Conservation (phyloP, 2,888 invertebrate species). For the Drosophila kambysellisi region DNA sequence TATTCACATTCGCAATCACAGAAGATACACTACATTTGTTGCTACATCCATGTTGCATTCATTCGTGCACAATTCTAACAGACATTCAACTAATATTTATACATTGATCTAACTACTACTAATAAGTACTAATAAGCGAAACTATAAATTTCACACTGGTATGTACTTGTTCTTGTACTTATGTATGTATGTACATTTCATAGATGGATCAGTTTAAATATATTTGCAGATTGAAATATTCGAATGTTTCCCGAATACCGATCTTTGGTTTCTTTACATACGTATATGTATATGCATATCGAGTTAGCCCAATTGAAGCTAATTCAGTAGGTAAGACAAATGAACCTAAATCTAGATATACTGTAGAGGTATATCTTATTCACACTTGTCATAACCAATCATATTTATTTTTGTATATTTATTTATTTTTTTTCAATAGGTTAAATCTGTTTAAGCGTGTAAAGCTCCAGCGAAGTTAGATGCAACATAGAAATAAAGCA, state of each 20-base stretch:
- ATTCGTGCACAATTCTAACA: slow-evolving; percentile 8
- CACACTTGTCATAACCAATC: not conserved
- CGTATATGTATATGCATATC: not conserved
- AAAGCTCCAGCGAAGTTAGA: not conserved
- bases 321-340: not conserved
- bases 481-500: not conserved
- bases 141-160: slow-evolving; percentile 18
- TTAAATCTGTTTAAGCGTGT: not conserved
- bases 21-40: not conserved
- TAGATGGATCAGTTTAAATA: slow-evolving; percentile 1
- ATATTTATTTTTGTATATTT: not conserved
- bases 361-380: not conserved
- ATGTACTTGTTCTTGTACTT: slow-evolving; percentile 15
- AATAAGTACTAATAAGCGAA: slow-evolving; percentile 25
- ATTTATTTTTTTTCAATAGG: not conserved
- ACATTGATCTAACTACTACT: slow-evolving; percentile 8
- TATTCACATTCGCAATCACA: slow-evolving; percentile 8
- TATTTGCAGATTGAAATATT: not conserved
- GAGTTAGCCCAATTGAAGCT: not conserved
- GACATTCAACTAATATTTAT: not conserved
- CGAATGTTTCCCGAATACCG: not conserved
- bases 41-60: slow-evolving; percentile 27
- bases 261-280: not conserved
- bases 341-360: not conserved
- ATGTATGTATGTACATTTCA: slow-evolving; percentile 28